phyloP scores from a whole-genome alignment of 37 sponge, comb jelly and placozoan genomes.

The Beroe forskalii region DNA sequence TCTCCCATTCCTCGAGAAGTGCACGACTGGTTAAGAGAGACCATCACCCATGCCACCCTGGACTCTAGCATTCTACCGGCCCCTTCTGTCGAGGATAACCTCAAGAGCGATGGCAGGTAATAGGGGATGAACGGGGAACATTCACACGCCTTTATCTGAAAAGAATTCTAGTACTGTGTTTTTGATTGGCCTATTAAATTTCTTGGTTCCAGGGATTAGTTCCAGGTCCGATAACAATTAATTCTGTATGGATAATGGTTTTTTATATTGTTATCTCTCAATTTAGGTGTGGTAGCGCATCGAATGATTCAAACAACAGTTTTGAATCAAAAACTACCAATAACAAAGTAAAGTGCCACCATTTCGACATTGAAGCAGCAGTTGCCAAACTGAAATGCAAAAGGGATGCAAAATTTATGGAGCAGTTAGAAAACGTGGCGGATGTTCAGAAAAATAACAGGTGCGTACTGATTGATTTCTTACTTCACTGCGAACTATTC shows the following conservation, averaged over 20 bases:
- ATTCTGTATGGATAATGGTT: too few species aligned
- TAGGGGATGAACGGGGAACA: not conserved
- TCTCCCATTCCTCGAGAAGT: conserved; percentile 44
- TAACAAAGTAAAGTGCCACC: not conserved
- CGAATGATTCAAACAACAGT: not conserved
- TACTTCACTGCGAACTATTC: too few species aligned
- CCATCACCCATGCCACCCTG: not conserved
- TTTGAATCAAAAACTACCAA: not conserved
- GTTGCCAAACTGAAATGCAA: conserved; percentile 11
- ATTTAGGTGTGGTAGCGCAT: too few species aligned
- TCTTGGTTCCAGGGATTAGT: too few species aligned
- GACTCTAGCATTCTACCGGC: not conserved
- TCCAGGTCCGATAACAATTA: too few species aligned
- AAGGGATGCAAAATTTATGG: not conserved
- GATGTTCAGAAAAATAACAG: conserved; percentile 50
- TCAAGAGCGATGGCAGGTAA: conserved; percentile 46
- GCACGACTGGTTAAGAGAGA: conserved; percentile 53
- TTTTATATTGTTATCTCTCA: too few species aligned
- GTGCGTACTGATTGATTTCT: conserved; percentile 2
- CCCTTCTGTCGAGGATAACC: conserved; percentile 26
- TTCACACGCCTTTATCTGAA: too few species aligned
- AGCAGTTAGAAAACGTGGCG: not conserved
- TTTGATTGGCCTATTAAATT: too few species aligned
- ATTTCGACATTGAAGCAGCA: conserved; percentile 41
- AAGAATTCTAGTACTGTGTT: too few species aligned